These are phyloP conservation scores for Zapornia atra DNA, from an alignment of 2,113 vertebrate species.

Conservation along the genomic window DNA sequence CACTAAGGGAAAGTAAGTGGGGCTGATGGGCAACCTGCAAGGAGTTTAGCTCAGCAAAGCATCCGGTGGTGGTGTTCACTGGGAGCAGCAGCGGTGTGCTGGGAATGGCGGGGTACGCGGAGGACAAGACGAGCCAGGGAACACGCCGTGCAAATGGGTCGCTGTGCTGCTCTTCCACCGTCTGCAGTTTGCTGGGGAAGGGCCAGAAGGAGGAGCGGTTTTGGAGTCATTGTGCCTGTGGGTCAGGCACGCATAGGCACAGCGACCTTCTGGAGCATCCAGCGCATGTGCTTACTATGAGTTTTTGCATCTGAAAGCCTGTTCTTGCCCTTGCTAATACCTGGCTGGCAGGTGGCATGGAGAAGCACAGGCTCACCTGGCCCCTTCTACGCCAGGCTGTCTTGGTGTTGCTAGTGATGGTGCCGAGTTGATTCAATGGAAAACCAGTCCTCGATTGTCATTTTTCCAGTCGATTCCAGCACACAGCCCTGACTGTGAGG, in stretches of 20 bases:
- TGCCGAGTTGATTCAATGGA: not conserved
- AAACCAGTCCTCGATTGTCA: not conserved
- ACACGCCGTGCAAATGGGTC: not conserved
- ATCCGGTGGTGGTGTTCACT: not conserved
- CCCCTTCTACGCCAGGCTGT: not conserved
- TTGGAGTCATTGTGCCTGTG: not conserved
- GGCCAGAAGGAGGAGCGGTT: not conserved
- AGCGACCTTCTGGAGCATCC: not conserved
- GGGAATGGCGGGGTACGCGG: not conserved
- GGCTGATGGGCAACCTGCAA: not conserved
- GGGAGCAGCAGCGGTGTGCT: not conserved
- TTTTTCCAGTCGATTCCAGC: not conserved
- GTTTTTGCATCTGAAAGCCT: not conserved
- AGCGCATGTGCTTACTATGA: not conserved
- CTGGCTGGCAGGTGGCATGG: not conserved
- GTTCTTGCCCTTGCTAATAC: not conserved
- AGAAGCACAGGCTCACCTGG: not conserved
- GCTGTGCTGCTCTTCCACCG: not conserved
- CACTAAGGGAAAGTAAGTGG: not conserved
- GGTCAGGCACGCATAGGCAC: not conserved
- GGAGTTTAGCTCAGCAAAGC: slow-evolving; percentile 19
- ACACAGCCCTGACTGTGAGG: not conserved
- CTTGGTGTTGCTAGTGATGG: not conserved
- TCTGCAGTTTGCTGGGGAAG: not conserved
- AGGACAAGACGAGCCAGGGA: not conserved